phyloP scores from a whole-genome alignment of 2,113 vertebrate species.

The Pachypanchax playfairii region DNA sequence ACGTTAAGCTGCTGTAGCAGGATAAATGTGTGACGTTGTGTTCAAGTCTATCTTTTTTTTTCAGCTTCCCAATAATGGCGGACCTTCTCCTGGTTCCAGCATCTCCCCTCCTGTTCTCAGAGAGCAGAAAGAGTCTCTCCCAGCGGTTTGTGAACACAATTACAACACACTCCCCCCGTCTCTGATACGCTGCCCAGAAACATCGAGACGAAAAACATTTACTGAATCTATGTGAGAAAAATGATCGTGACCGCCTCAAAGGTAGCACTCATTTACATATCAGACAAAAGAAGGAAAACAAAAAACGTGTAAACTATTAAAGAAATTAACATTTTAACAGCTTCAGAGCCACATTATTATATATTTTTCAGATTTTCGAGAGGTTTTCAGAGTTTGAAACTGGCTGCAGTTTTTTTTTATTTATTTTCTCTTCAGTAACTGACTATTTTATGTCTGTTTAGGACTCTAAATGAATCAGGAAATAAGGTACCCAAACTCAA shows the following conservation, averaged over 20 bases:
- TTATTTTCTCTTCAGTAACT: too few relatives aligned
- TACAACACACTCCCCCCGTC: conserved; percentile 60
- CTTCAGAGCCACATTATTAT: too few relatives aligned
- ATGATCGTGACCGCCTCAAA: background rate
- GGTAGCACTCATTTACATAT: too few relatives aligned
- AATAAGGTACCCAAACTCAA: too few relatives aligned
- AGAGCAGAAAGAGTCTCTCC: conserved; percentile 67
- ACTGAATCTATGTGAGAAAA: background rate
- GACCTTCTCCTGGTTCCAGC: conserved; percentile 79
- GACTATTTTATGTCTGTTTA: too few relatives aligned
- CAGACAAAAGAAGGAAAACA: too few relatives aligned
- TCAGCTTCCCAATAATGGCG: conserved; percentile 84
- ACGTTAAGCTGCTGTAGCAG: conserved; percentile 39
- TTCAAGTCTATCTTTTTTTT: conserved; percentile 63
- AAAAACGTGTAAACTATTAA: too few relatives aligned
- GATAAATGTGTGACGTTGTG: conserved; percentile 68
- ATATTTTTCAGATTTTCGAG: too few relatives aligned
- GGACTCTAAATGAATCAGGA: too few relatives aligned
- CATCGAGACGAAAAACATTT: background rate
- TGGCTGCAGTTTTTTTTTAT: too few relatives aligned
- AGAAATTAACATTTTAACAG: too few relatives aligned
- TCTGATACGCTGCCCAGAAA: conserved; percentile 4
- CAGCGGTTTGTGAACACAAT: conserved; percentile 77
- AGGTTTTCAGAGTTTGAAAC: too few relatives aligned
- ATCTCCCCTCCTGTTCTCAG: conserved; percentile 71